phyloP scores from a whole-genome alignment of 1,140 invertebrate genomes.

The Rhagoletis pomonella region DNA sequence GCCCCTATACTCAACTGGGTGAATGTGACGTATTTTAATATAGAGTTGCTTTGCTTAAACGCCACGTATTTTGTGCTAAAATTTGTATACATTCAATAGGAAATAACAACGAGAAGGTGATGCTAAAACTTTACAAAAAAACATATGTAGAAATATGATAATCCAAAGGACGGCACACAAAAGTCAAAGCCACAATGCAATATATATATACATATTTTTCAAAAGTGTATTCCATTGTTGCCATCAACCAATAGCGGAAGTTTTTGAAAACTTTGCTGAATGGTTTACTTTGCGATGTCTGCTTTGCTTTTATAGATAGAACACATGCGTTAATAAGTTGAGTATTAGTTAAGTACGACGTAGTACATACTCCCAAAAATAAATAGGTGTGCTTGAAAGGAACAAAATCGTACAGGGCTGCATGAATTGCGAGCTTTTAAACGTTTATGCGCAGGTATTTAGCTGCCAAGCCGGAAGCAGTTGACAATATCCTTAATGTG shows the following conservation, averaged over 20 bases:
- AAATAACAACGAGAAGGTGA: too few relatives aligned
- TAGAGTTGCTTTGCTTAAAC: too few relatives aligned
- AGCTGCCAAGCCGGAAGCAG: neutral
- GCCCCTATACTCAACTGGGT: too few relatives aligned
- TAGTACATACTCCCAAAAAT: neutral
- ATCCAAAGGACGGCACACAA: too few relatives aligned
- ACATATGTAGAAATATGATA: too few relatives aligned
- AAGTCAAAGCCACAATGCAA: too few relatives aligned
- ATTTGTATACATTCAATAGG: too few relatives aligned
- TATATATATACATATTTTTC: too few relatives aligned
- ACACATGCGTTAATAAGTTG: constrained; percentile 39
- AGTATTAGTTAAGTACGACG: neutral
- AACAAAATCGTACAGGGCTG: neutral
- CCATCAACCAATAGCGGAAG: constrained; percentile 30
- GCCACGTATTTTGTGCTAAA: too few relatives aligned
- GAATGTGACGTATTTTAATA: too few relatives aligned
- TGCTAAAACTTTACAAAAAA: too few relatives aligned
- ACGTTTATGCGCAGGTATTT: neutral
- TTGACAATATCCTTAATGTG: constrained; percentile 51
- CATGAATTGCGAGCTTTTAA: neutral
- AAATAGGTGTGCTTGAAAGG: neutral
- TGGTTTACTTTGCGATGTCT: constrained; percentile 39
- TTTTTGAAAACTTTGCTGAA: constrained; percentile 13
- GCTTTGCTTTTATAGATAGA: constrained; percentile 44
- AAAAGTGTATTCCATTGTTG: neutral